These are phyloP conservation scores for Morpho helenor DNA, from an alignment of 2,888 invertebrate species.

Conservation along the genomic window DNA sequence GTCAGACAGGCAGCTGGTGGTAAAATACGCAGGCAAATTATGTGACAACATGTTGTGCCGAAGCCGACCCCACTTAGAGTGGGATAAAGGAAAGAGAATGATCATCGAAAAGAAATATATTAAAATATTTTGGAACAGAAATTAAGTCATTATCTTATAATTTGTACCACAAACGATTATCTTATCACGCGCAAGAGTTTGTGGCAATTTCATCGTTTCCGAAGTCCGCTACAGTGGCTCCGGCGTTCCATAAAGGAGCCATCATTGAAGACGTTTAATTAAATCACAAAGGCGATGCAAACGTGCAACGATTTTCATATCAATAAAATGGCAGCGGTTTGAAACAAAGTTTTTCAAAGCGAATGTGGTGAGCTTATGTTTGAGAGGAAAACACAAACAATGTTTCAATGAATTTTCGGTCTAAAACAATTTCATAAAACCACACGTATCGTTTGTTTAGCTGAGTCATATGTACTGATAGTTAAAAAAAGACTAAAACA, in stretches of 20 bases:
- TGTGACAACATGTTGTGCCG: no score
- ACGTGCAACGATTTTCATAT: constrained; percentile 14
- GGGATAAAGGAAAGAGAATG: no score
- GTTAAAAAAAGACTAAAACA: no score
- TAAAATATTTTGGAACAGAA: no score
- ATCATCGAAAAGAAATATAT: no score
- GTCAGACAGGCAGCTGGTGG: no score
- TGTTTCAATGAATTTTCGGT: neutral
- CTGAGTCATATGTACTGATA: no score
- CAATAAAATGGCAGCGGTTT: constrained; percentile 6
- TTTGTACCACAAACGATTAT: constrained; percentile 11
- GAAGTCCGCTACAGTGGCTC: constrained; percentile 19
- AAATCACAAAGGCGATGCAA: constrained; percentile 21
- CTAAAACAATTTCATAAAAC: constrained; percentile 4
- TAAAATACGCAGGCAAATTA: no score
- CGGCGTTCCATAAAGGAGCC: constrained; percentile 8
- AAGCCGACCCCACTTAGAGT: no score
- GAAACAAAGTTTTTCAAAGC: constrained; percentile 4
- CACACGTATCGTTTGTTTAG: neutral
- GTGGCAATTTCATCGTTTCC: constrained; percentile 15
- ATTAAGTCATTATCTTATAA: neutral
- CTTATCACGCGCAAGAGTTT: constrained; percentile 17
- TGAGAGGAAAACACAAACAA: constrained; percentile 4
- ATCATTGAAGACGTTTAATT: constrained; percentile 23
- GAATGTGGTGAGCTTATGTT: constrained; percentile 3